These are phyloP conservation scores for Colistium nudipinnis DNA, from an alignment of 2,113 vertebrate species.

Conservation along the genomic window DNA sequence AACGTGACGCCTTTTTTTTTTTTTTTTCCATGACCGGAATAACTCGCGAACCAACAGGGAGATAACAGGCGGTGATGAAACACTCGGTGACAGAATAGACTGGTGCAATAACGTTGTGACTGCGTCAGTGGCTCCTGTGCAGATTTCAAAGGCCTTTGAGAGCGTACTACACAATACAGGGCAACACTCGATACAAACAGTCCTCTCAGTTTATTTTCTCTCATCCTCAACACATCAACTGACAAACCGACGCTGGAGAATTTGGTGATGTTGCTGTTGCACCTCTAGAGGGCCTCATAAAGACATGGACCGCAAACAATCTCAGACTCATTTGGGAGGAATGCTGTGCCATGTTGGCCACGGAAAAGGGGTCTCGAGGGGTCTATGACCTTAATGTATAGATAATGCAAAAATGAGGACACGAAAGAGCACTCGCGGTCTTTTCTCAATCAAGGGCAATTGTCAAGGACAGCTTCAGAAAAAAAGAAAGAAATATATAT, in stretches of 20 bases:
- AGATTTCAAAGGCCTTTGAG: no score
- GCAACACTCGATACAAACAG: not conserved
- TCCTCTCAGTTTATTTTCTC: not conserved
- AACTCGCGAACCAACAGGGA: not conserved
- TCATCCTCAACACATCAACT: no score
- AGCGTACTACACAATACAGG: not conserved
- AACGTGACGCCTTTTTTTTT: not conserved
- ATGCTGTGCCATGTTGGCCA: constrained; percentile 6
- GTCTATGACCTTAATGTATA: constrained; percentile 37
- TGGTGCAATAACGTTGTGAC: not conserved
- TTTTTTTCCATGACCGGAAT: not conserved
- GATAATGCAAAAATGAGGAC: constrained; percentile 7
- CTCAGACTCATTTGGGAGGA: not conserved
- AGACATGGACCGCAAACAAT: constrained; percentile 19
- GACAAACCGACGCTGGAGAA: not conserved
- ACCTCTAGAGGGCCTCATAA: constrained; percentile 66
- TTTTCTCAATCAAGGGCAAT: constrained; percentile 2
- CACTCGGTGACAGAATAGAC: not conserved
- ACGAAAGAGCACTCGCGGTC: not conserved
- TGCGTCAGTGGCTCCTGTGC: no score
- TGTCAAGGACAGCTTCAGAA: not conserved
- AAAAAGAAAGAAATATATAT: not conserved
- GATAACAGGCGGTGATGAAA: not conserved
- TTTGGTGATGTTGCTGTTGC: constrained; percentile 25
- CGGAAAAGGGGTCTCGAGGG: constrained; percentile 18